Base-by-base conservation (phyloP, 2,113 vertebrate species). In the Eurypyga helias region DNA sequence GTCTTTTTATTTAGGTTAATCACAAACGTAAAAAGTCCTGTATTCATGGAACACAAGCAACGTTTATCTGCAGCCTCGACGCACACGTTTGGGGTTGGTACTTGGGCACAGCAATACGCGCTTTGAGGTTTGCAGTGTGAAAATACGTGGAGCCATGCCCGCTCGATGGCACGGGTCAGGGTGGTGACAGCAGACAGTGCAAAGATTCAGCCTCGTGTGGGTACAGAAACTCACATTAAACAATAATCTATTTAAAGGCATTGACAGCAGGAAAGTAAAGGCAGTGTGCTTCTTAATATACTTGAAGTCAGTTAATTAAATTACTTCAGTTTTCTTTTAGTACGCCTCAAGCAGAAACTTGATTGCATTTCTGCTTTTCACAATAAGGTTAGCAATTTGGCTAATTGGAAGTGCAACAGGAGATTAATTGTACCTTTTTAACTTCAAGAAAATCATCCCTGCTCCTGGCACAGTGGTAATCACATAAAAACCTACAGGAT, bases 401-500 rank as follows among this genome's bases (percentile, higher is more conserved):
- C 95, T 98, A 98, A 98, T 97, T 98, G 97, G 96, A 97, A 97
- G 96, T 98, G 89, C 97, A 97, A 96, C 97, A 94, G 85, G 95
- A 98, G 97, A 98, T 98, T 97, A 98, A 98, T 97, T 97, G 98
- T 87, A 96, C 96, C 97, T 97, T 94, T 45, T 98, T 98, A 97
- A 97, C 95, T 97, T 96, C 81, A 88, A 89, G 94, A 93, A 98
- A 97, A 96, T 96, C 89, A 93, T 97, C 83, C 55, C 91, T 93
- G 85, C 95, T 97, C 49, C 17, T 92, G 92, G 96, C 78, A 79
- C 91, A 79, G 58, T 78, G 64, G 57, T 94, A 91, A 88, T 95
- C 92, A 84, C 67, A 45, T 25, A 24, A 38, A 70, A 87, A 93
- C 48, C 89, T 91, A 69, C 93, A 58, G 90, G 57, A 92, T 70